Conservation (phyloP, 2,888 invertebrate species). For the Augiades crinisus region DNA sequence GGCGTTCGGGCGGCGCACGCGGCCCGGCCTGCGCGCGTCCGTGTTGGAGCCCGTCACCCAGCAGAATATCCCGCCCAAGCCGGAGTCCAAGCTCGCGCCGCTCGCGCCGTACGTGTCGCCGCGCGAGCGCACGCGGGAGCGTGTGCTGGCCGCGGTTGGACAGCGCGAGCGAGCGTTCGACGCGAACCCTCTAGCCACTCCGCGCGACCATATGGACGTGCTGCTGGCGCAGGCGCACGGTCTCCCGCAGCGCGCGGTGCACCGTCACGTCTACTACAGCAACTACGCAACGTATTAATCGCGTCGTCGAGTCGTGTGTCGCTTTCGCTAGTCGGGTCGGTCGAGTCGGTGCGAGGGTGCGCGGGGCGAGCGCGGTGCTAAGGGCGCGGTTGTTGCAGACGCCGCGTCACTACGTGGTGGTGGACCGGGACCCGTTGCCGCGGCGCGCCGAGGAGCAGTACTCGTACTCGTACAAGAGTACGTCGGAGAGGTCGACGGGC, state of each 20-base stretch:
- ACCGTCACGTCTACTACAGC: constrained; percentile 78
- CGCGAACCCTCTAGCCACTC: constrained; percentile 81
- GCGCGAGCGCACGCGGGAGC: constrained; percentile 84
- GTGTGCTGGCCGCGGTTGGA: constrained; percentile 81
- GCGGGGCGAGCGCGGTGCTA: constrained; percentile 43
- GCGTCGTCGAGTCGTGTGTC: constrained; percentile 56
- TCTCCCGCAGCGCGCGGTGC: constrained; percentile 69
- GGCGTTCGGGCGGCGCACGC: constrained; percentile 87
- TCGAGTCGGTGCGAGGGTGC: constrained; percentile 47
- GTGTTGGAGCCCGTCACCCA: constrained; percentile 80
- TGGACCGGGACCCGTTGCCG: constrained; percentile 87
- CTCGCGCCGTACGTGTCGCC: constrained; percentile 86
- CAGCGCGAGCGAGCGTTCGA: constrained; percentile 81
- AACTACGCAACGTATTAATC: constrained; percentile 73
- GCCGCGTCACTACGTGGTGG: constrained; percentile 94
- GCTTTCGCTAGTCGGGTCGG: constrained; percentile 69
- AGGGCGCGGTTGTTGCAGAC: constrained; percentile 86
- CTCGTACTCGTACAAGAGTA: constrained; percentile 90
- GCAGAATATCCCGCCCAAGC: constrained; percentile 84
- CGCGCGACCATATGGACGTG: constrained; percentile 84
- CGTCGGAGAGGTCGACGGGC: constrained; percentile 76
- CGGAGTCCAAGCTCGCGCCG: constrained; percentile 80
- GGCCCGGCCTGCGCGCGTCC: constrained; percentile 68
- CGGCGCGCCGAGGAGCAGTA: constrained; percentile 90
- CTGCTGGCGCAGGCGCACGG: constrained; percentile 83